Evolutionary conservation across 2,113 vertebrate species (phyloP).

Genomic region (Rutilus rutilus): DNA sequence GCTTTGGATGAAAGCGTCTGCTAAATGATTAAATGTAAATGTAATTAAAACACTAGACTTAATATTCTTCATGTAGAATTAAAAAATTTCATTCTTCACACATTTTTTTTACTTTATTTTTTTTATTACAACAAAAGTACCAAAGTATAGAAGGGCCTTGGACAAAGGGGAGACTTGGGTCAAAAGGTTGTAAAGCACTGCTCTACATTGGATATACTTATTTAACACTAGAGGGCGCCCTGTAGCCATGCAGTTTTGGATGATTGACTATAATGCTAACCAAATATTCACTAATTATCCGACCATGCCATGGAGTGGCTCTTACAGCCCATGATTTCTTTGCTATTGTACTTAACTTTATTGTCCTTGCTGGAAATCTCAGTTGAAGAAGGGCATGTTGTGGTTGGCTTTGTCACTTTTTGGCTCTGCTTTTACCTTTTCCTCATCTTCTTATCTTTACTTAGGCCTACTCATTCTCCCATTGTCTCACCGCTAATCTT

Average conservation of each 20-base stretch:
- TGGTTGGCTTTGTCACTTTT: neutral
- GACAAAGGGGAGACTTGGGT: neutral
- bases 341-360: neutral
- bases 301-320: neutral
- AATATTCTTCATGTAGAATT: neutral
- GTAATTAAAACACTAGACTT: neutral
- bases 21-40: neutral
- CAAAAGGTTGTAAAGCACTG: neutral
- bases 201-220: neutral
- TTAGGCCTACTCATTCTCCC: conserved; percentile 3
- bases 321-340: neutral
- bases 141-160: neutral
- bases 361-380: neutral
- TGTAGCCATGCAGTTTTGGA: neutral
- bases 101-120: neutral
- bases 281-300: neutral
- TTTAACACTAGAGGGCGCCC: conserved; percentile 15
- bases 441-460: neutral
- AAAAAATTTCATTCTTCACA: too few species aligned
- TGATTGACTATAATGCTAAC: neutral
- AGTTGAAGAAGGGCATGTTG: neutral
- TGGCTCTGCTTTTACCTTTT: neutral
- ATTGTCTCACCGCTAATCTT: neutral
- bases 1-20: too few species aligned
- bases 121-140: neutral